phyloP scores from a whole-genome alignment of 92 coral and sea anemone genomes.

The Chrysogorgia sp. region DNA sequence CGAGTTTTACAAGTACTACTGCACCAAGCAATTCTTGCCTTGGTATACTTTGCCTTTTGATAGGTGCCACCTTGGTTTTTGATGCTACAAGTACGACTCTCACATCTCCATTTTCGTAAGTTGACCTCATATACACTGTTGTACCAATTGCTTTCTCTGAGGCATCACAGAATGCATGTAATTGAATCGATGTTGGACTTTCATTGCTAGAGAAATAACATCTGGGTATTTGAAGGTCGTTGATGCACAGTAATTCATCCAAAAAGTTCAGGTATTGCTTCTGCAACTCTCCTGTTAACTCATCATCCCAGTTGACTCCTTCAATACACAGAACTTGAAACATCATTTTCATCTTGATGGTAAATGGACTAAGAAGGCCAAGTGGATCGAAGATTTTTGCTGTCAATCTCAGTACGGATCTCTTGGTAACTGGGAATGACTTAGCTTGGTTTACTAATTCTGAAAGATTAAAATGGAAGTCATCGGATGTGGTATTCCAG shows the following conservation, averaged over 20 bases:
- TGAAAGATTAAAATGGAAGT: neutral
- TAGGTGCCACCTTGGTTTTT: constrained; percentile 69
- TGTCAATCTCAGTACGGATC: constrained; percentile 18
- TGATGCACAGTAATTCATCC: constrained; percentile 38
- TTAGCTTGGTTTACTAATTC: neutral
- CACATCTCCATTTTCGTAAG: constrained; percentile 60
- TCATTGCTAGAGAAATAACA: constrained; percentile 41
- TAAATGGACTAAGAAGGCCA: constrained; percentile 35
- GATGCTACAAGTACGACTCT: constrained; percentile 58
- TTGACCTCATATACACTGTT: constrained; percentile 53
- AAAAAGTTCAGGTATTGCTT: constrained; percentile 52
- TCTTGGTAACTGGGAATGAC: constrained; percentile 17
- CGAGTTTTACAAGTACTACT: constrained; percentile 58
- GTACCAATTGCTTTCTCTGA: constrained; percentile 68
- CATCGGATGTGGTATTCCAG: constrained; percentile 15
- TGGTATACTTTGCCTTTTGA: constrained; percentile 70
- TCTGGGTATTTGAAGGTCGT: constrained; percentile 45
- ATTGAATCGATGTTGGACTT: constrained; percentile 47
- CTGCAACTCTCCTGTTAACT: constrained; percentile 50
- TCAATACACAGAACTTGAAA: constrained; percentile 30
- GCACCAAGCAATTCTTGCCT: constrained; percentile 69
- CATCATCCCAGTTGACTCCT: constrained; percentile 63
- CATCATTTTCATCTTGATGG: constrained; percentile 37
- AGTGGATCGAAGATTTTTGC: constrained; percentile 56
- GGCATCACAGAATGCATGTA: constrained; percentile 76